Evolutionary conservation across 2,888 invertebrate species (phyloP).

Genomic region (Drosophila siamana): DNA sequence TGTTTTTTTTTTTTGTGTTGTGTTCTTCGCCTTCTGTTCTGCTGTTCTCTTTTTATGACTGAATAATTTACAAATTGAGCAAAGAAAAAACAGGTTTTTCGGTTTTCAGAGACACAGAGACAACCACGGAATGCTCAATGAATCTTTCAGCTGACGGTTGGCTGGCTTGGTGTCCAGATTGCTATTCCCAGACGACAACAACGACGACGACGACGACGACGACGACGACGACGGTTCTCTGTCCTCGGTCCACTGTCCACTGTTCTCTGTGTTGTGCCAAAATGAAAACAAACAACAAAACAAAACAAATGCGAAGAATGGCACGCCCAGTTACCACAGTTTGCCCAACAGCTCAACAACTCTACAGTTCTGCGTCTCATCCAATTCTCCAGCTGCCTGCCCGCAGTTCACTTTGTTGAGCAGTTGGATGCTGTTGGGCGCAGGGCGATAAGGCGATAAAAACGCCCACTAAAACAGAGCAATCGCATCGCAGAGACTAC

Average conservation of each 20-base stretch:
- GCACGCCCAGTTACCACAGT: slow-evolving; percentile 43
- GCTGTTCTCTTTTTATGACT: slow-evolving; percentile 58
- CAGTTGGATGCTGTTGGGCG: slow-evolving; percentile 26
- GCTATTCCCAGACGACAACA: slow-evolving; percentile 31
- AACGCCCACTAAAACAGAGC: slow-evolving; percentile 48
- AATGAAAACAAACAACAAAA: slow-evolving; percentile 43
- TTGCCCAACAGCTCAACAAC: slow-evolving; percentile 18
- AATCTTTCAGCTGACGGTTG: slow-evolving; percentile 43
- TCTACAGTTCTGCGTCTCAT: background rate
- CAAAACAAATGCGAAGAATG: slow-evolving; percentile 38
- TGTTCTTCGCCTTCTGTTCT: slow-evolving; percentile 16
- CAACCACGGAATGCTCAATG: slow-evolving; percentile 53
- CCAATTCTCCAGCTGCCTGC: background rate
- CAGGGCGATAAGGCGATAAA: slow-evolving; percentile 45
- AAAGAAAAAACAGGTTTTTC: slow-evolving; percentile 62
- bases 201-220: no score
- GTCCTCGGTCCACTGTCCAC: slow-evolving; percentile 1
- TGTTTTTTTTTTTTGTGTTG: no score
- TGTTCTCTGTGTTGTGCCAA: slow-evolving; percentile 24
- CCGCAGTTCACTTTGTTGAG: background rate
- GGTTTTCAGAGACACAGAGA: slow-evolving; percentile 4
- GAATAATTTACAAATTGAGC: slow-evolving; percentile 74
- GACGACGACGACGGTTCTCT: no score
- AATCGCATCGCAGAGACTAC: slow-evolving; percentile 4
- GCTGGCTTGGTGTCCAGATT: slow-evolving; percentile 26